phyloP scores from a whole-genome alignment of 2,888 invertebrate species.

The Pristionchus fissidentatus region DNA sequence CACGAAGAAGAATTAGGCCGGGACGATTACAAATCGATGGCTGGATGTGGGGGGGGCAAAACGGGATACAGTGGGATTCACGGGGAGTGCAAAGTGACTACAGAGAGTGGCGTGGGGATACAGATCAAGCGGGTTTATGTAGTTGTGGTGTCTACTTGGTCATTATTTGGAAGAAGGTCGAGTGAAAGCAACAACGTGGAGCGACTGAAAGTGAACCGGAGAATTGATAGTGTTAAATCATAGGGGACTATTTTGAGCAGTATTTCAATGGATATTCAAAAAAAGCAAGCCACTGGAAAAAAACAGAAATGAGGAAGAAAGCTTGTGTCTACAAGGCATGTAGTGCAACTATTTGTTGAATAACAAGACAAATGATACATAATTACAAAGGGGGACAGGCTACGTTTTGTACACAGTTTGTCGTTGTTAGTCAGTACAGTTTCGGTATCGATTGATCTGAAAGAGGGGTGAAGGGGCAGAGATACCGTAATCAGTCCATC shows the following conservation, averaged over 20 bases:
- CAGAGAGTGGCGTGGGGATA: not conserved
- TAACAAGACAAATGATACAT: not conserved
- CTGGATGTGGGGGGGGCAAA: not conserved
- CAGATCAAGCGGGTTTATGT: not conserved
- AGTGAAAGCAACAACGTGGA: not conserved
- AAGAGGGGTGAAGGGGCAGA: not conserved
- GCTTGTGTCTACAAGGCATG: not conserved
- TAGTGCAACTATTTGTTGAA: not conserved
- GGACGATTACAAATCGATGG: not conserved
- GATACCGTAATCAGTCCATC: constrained; percentile 21
- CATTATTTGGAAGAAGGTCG: too few species aligned
- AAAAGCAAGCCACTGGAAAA: not conserved
- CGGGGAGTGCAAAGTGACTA: not conserved
- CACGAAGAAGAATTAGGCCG: not conserved
- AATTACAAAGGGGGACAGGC: not conserved
- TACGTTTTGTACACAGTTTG: not conserved
- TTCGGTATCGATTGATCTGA: not conserved
- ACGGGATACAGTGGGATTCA: not conserved
- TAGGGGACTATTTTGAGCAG: constrained; percentile 22
- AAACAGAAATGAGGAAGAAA: not conserved
- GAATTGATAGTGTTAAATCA: not conserved
- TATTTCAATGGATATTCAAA: not conserved
- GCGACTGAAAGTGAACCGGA: not conserved
- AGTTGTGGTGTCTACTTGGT: not conserved
- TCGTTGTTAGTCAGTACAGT: not conserved